phyloP scores from a whole-genome alignment of 2,113 vertebrate genomes.

The Gasterosteus nipponicus region DNA sequence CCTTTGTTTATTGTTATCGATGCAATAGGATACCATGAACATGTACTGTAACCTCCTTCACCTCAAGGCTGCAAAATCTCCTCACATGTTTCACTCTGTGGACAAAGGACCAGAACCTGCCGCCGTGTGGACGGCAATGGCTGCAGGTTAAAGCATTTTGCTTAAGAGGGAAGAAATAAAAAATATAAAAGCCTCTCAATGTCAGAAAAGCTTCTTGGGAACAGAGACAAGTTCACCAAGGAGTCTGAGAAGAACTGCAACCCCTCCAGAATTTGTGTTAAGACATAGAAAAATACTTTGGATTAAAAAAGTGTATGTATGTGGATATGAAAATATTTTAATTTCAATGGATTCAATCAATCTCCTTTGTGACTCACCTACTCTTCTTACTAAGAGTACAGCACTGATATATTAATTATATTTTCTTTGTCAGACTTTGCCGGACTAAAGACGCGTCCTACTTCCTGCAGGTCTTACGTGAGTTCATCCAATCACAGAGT shows the following conservation, averaged over 20 bases:
- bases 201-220: not conserved
- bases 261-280: not conserved
- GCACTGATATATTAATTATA: too few relatives aligned
- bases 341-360: too few relatives aligned
- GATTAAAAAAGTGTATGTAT: not conserved
- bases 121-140: not conserved
- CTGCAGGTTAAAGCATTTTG: not conserved
- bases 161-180: not conserved
- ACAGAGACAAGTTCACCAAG: not conserved
- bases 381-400: too few relatives aligned
- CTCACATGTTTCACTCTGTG: not conserved
- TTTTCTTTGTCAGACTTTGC: not conserved
- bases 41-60: not conserved
- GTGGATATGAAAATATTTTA: too few relatives aligned
- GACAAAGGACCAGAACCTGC: not conserved
- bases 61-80: not conserved
- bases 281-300: not conserved
- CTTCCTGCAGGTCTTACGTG: not conserved
- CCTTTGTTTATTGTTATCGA: not conserved
- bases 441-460: not conserved
- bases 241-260: not conserved
- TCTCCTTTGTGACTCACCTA: too few relatives aligned
- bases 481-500: slow-evolving; percentile 3
- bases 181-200: not conserved
- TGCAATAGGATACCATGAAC: not conserved